Conservation (phyloP, 30 jellyfish, hydroid and myxozoan species). For the Aurelia sp. region DNA sequence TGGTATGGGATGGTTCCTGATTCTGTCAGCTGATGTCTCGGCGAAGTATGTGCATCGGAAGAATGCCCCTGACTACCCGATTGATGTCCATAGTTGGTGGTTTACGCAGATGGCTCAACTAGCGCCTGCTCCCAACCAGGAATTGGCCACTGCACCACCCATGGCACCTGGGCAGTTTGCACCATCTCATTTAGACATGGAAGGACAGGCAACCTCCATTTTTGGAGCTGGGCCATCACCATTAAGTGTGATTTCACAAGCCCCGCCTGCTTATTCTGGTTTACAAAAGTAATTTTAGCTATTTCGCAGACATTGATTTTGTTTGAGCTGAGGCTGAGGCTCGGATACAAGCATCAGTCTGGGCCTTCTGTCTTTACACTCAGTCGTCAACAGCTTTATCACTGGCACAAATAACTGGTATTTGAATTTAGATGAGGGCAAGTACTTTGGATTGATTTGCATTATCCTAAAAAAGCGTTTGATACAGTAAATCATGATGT, state of each 20-base stretch:
- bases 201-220: neutral
- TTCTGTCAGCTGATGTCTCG: conserved; percentile 72
- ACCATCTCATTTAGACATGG: conserved; percentile 57
- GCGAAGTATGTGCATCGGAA: conserved; percentile 59
- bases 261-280: conserved; percentile 4
- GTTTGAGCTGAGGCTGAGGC: no score
- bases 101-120: conserved; percentile 15
- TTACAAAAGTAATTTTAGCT: no score
- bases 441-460: no score
- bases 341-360: no score
- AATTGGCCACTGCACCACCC: conserved; percentile 14
- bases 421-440: no score
- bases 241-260: neutral
- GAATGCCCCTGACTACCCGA: conserved; percentile 58
- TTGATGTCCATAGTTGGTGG: conserved; percentile 80
- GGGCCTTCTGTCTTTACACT: no score
- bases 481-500: no score
- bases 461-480: no score
- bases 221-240: conserved; percentile 25
- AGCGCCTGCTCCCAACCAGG: conserved; percentile 4
- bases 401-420: no score
- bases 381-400: no score
- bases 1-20: conserved; percentile 65
- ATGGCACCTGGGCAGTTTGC: conserved; percentile 7
- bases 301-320: no score